phyloP scores from a whole-genome alignment of 2,888 invertebrate genomes.

The Tholera decimalis region DNA sequence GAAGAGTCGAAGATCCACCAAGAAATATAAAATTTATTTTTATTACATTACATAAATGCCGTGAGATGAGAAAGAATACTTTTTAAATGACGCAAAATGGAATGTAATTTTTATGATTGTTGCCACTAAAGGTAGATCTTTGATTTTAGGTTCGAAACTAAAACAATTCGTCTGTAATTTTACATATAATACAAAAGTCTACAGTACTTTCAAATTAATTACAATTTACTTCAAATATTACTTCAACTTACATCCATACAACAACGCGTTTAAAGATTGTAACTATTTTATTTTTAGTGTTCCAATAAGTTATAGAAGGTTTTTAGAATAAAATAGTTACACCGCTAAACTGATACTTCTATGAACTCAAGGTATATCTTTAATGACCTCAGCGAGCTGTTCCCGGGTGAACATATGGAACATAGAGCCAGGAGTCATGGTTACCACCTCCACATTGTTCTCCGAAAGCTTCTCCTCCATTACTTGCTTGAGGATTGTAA shows the following conservation, averaged over 20 bases:
- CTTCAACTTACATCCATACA: slow-evolving; percentile 51
- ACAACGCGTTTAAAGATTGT: slow-evolving; percentile 21
- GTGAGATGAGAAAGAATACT: neutral
- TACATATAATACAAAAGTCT: slow-evolving; percentile 35
- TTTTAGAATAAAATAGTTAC: slow-evolving; percentile 35
- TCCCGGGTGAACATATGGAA: slow-evolving; percentile 98
- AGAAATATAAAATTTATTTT: neutral
- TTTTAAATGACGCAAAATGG: slow-evolving; percentile 8
- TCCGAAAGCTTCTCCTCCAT: slow-evolving; percentile 99
- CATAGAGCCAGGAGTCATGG: slow-evolving; percentile 95
- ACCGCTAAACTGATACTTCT: slow-evolving; percentile 25
- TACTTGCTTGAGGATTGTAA: slow-evolving; percentile 99
- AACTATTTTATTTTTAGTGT: slow-evolving; percentile 32
- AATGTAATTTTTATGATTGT: slow-evolving; percentile 36
- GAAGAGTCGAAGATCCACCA: slow-evolving; percentile 20
- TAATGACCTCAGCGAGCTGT: slow-evolving; percentile 97
- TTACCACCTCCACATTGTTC: slow-evolving; percentile 99
- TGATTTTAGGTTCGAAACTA: neutral
- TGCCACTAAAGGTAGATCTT: slow-evolving; percentile 12
- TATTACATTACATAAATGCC: slow-evolving; percentile 34
- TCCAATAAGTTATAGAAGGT: neutral
- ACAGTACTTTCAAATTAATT: slow-evolving; percentile 39
- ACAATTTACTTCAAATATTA: slow-evolving; percentile 62
- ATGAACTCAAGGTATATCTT: slow-evolving; percentile 93
- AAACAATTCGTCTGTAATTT: slow-evolving; percentile 5